These are phyloP conservation scores for Rhinatrema bivittatum DNA, from an alignment of 2,797 vertebrate species.

Conservation along the genomic window DNA sequence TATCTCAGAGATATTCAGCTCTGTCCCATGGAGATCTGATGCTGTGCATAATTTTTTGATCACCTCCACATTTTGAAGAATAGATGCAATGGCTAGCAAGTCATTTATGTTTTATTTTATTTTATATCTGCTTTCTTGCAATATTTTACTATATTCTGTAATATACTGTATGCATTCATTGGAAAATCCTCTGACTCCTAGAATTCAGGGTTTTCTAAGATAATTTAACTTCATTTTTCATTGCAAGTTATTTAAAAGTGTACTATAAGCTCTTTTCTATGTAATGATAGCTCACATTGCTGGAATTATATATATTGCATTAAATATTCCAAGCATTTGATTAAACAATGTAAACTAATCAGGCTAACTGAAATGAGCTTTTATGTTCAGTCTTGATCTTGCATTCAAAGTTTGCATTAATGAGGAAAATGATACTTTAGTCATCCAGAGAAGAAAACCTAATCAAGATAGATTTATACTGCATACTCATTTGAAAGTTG, in stretches of 20 bases:
- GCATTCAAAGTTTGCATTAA: constrained; percentile 2
- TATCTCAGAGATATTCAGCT: too few relatives aligned
- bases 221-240: too few relatives aligned
- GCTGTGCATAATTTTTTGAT: too few relatives aligned
- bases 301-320: constrained; percentile 30
- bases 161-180: constrained; percentile 27
- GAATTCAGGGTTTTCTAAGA: constrained; percentile 10
- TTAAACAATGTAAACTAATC: constrained; percentile 24
- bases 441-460: constrained; percentile 16
- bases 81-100: too few relatives aligned
- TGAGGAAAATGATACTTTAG: constrained; percentile 16
- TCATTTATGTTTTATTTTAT: too few relatives aligned
- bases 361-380: constrained; percentile 19
- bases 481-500: constrained; percentile 15
- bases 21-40: too few relatives aligned
- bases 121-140: too few relatives aligned
- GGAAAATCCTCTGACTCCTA: constrained; percentile 18
- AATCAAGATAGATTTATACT: constrained; percentile 5
- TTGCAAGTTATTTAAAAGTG: too few relatives aligned
- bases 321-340: constrained; percentile 20
- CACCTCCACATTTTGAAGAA: too few relatives aligned
- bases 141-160: constrained; percentile 5
- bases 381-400: constrained; percentile 1
- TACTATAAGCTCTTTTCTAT: constrained; percentile 14
- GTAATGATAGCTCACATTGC: constrained; percentile 24